Base-by-base conservation (phyloP, 2,888 invertebrate species). In the Cephus nigrinus region DNA sequence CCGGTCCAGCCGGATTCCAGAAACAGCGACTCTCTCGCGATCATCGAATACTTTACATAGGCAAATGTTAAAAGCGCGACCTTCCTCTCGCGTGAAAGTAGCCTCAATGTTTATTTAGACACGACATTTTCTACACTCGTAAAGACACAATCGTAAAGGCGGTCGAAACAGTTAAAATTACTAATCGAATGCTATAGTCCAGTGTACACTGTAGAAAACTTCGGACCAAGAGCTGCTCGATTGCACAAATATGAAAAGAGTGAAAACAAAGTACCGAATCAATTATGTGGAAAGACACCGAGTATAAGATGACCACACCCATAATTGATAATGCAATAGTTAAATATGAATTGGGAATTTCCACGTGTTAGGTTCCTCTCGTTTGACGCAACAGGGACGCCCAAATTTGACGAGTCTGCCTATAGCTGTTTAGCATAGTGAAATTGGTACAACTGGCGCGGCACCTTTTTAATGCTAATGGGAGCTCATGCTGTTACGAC, bases 1-100 rank as follows among this genome's bases (percentile, higher is more conserved):
- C 71, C 23, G 32, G 30, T 71, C 71, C 32, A 71, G 71, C 71
- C 71, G 71, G 71, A 71, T 71, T 71, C 71, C 71, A 33, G 33
- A 33, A 71, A 71, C 71, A 33, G 71, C 31, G 71, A 33, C 71
- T 71, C 69, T 32, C 71, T 12, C 71, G 71, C 55, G 55, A 55
- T 23, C 55, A 23, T 55, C 23, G 55, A 55, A 55, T 55, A 55
- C 33, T 71, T 71, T 31, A 3, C 71, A 31, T 71, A 31, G 71
- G 71, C 5, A 33, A 71, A 71, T 33, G 71, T 5, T 71, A 32
- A 71, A 55, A 31, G 71, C 30, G 71, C 31, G 71, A 31, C 71
- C 71, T 71, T 71, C 71, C 5, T 71, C 71, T 31, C 31, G 0
- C 71, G 71, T 33, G 71, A 71, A 33, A 55, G 55, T 55, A 55